Conservation (phyloP, 2,113 vertebrate species). For the Columba livia region DNA sequence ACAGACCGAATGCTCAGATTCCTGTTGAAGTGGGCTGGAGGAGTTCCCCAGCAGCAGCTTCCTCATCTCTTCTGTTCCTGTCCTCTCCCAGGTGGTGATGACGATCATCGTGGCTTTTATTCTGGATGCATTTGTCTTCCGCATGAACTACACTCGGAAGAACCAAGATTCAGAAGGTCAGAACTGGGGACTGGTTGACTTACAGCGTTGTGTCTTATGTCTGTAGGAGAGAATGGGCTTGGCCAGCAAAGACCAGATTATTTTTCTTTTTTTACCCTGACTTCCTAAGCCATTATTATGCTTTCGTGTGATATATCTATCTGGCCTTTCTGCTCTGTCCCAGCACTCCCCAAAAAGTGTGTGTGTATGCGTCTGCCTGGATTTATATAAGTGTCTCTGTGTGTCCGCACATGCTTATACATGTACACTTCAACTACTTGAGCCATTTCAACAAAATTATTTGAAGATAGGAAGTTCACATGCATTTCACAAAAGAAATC, state of each 20-base stretch:
- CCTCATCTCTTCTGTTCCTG: background rate
- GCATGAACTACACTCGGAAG: slow-evolving; percentile 98
- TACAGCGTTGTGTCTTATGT: accelerated
- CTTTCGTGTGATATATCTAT: background rate
- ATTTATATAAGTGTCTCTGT: too few relatives aligned
- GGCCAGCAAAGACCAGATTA: background rate
- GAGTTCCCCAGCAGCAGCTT: background rate
- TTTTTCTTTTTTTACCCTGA: background rate
- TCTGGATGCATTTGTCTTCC: slow-evolving; percentile 96
- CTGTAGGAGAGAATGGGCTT: background rate
- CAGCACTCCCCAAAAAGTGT: background rate
- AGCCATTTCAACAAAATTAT: background rate
- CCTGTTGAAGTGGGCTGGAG: background rate
- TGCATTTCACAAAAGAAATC: background rate
- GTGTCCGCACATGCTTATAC: accelerated
- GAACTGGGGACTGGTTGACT: background rate
- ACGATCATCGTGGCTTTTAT: slow-evolving; percentile 98
- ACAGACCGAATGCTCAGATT: background rate
- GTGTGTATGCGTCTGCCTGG: accelerated
- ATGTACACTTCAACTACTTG: background rate
- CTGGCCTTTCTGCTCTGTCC: background rate
- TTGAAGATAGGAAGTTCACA: accelerated
- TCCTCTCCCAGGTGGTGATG: slow-evolving; percentile 89
- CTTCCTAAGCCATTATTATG: background rate
- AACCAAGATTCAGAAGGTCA: slow-evolving; percentile 87